A percentile compares a stretch with the other conserved stretches of the same genome.
Conservation (phyloP, 2,113 vertebrate genomes). For the Onychorhynchus coronatus region DNA sequence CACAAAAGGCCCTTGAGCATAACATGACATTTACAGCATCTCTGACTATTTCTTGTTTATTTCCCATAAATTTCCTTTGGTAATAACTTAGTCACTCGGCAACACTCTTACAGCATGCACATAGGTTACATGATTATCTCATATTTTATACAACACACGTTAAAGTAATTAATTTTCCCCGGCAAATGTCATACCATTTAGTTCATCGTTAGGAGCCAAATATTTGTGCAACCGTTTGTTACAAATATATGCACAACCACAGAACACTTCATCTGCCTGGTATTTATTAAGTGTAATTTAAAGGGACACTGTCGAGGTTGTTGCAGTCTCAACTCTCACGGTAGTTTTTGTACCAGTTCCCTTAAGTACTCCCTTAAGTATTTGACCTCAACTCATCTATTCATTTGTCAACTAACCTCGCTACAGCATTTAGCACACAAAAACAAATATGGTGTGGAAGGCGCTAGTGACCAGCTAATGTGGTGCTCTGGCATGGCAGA, state of each 20-base stretch:
- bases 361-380: not conserved
- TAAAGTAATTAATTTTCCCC: slow-evolving; percentile 78
- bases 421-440: not conserved
- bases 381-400: not conserved
- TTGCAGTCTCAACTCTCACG: not conserved
- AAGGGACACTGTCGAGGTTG: slow-evolving; percentile 51
- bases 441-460: not conserved
- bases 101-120: slow-evolving; percentile 55
- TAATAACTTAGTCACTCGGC: slow-evolving; percentile 70
- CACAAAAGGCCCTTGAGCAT: slow-evolving; percentile 66
- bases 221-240: slow-evolving; percentile 77
- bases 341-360: not conserved
- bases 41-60: slow-evolving; percentile 66
- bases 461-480: not conserved
- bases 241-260: slow-evolving; percentile 73
- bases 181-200: slow-evolving; percentile 78
- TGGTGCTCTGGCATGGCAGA: not conserved
- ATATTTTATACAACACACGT: slow-evolving; percentile 75
- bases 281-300: slow-evolving; percentile 69
- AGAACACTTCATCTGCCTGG: slow-evolving; percentile 60
- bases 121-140: slow-evolving; percentile 61
- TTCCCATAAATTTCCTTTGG: slow-evolving; percentile 69
- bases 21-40: slow-evolving; percentile 72
- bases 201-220: slow-evolving; percentile 72
- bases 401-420: not conserved